Evolutionary conservation across 2,113 vertebrate species (phyloP), one percentile per base, ranked within the genome.

Genomic region (Nematolebias whitei): DNA sequence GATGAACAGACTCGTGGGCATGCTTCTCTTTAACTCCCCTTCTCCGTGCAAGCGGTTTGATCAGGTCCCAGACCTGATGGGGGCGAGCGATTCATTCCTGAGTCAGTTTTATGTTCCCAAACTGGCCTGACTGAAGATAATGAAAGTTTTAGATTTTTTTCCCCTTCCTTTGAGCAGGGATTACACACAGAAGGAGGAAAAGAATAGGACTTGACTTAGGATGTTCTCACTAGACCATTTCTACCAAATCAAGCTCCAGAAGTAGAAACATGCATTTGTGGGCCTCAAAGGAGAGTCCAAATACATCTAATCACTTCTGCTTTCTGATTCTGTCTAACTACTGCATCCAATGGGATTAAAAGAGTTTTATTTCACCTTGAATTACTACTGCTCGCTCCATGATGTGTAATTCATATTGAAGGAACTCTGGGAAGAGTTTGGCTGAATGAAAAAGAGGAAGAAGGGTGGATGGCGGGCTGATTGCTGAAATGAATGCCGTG

Each of bases 51-150:
- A 78, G 76, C 79, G 76, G 87, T 91, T 91, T 91, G 89, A 91
- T 91, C 89, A 84, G 78, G 72, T 64, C 79, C 80, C 73, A 83
- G 76, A 63, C 74, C 74, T 83, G 86, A 88, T 85, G 82, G 86
- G 73, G 68, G 82, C 69, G 73, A 82, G 76, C 72, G 68, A 71
- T 73, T 79, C 82, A 86, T 77, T 85, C 72, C 85, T 68, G 59
- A 85, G 82, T 82, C 85, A 78, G 88, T 87, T 89, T 90, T 91
- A 91, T 76, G 82, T 91, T 92, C 79, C 87, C 89, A 86, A 89
- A 89, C 87, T 88, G 88, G 88, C 87, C 82, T 71, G 76, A 84
- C 75, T 86, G 66, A 51, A 89, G 85, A 91, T 91, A 92, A 91
- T 90, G 84, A 86, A 86, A 80, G 86, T 60, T 85, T 86, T 84